Conservation (phyloP, 2,113 vertebrate species). For the Tautogolabrus adspersus region DNA sequence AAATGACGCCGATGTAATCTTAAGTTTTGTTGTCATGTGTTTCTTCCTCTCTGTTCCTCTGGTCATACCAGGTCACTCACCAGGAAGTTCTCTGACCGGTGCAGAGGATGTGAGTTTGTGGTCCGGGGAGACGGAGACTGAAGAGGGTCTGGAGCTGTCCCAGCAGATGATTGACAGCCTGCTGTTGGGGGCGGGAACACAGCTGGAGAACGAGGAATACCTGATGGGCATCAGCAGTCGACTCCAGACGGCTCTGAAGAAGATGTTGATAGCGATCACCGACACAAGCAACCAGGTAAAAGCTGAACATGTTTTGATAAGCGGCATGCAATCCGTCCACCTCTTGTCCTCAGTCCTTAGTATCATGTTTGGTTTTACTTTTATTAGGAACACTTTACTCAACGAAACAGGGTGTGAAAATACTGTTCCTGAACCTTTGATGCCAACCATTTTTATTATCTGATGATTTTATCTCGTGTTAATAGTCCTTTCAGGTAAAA, state of each 20-base stretch:
- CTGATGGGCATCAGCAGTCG: constrained; percentile 88
- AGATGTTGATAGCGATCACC: constrained; percentile 91
- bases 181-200: constrained; percentile 82
- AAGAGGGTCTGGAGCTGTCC: constrained; percentile 84
- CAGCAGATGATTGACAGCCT: constrained; percentile 83
- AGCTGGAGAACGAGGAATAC: constrained; percentile 88
- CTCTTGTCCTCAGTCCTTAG: no score
- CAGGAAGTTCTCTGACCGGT: constrained; percentile 66
- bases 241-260: constrained; percentile 91
- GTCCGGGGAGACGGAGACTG: constrained; percentile 73
- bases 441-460: no score
- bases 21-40: background rate
- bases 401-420: no score
- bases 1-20: background rate
- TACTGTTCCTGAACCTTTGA: no score
- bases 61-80: constrained; percentile 33
- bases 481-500: no score
- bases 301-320: background rate
- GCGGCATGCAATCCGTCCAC: no score
- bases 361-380: no score
- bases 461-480: no score
- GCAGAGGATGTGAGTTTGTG: constrained; percentile 76
- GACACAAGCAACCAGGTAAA: constrained; percentile 91
- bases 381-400: no score
- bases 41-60: constrained; percentile 18